A percentile compares a stretch with the other conserved stretches of the same genome.
Conservation (phyloP, 1,140 invertebrate species). For the Ceratitis capitata region DNA sequence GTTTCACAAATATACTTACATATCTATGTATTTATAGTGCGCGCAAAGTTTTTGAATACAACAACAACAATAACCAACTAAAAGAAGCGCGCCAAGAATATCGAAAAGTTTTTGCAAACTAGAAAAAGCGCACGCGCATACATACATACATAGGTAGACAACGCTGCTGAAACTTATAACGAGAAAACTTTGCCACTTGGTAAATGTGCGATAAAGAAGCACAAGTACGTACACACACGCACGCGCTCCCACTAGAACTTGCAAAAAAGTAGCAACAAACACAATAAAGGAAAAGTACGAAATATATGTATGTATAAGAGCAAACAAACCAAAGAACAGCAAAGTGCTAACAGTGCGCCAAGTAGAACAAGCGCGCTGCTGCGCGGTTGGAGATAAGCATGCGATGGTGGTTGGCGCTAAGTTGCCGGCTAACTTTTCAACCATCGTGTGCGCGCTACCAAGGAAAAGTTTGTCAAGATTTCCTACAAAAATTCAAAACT, state of each 20-base stretch:
- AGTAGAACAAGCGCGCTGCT: neutral
- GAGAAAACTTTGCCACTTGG: conserved; percentile 66
- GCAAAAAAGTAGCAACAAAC: too few relatives aligned
- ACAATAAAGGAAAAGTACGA: conserved; percentile 39
- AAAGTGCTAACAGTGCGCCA: neutral
- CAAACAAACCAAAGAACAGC: conserved; percentile 27
- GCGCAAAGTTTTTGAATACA: neutral
- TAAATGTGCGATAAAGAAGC: conserved; percentile 63
- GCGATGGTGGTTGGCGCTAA: neutral
- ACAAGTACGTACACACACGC: neutral
- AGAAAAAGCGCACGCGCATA: conserved; percentile 50
- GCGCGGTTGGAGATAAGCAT: neutral
- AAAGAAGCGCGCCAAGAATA: neutral
- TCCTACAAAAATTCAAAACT: neutral
- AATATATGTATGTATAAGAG: too few relatives aligned
- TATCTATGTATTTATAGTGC: too few relatives aligned
- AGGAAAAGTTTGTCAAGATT: conserved; percentile 32
- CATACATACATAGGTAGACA: too few relatives aligned
- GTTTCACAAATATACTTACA: too few relatives aligned
- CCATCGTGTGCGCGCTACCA: conserved; percentile 11
- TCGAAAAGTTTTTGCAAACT: conserved; percentile 43
- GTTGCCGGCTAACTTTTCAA: conserved; percentile 27
- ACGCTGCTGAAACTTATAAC: conserved; percentile 63
- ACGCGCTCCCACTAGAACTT: neutral
- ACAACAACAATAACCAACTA: conserved; percentile 35